Conservation (phyloP, 37 sponge, comb jelly and placozoan genomes). For the Agelas oroides region DNA sequence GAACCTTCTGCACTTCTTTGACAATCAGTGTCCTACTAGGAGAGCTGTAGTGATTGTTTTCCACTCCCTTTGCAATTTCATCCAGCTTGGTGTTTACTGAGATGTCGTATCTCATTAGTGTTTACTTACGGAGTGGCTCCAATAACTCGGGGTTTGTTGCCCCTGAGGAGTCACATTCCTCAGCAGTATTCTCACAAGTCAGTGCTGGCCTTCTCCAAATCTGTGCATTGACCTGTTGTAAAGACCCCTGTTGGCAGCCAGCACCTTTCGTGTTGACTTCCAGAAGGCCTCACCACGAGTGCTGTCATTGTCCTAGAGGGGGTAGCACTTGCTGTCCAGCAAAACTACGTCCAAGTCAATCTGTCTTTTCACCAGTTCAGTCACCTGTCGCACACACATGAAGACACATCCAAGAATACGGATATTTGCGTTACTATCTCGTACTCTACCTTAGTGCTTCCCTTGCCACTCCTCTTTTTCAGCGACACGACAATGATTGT, state of each 20-base stretch:
- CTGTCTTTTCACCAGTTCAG: background rate
- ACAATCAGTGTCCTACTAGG: no score
- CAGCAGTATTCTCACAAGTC: no score
- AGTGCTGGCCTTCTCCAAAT: no score
- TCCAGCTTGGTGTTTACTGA: no score
- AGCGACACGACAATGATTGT: background rate
- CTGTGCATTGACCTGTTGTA: background rate
- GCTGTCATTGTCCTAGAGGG: background rate
- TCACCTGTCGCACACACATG: background rate
- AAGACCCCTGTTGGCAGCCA: background rate
- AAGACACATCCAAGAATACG: background rate
- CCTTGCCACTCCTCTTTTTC: background rate
- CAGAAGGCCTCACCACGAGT: constrained; percentile 2
- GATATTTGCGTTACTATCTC: background rate
- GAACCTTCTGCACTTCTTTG: no score
- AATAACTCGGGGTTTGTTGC: no score
- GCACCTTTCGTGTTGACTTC: background rate
- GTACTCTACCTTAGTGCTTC: background rate
- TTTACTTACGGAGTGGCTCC: no score
- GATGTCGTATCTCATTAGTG: no score
- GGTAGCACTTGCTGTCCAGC: background rate
- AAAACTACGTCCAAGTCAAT: background rate
- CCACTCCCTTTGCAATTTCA: no score
- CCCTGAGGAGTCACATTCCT: no score
- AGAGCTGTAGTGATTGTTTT: no score